Evolutionary conservation across 2,797 vertebrate species (phyloP), one percentile per base, ranked within the genome.

Genomic region (Buceros bicornis): DNA sequence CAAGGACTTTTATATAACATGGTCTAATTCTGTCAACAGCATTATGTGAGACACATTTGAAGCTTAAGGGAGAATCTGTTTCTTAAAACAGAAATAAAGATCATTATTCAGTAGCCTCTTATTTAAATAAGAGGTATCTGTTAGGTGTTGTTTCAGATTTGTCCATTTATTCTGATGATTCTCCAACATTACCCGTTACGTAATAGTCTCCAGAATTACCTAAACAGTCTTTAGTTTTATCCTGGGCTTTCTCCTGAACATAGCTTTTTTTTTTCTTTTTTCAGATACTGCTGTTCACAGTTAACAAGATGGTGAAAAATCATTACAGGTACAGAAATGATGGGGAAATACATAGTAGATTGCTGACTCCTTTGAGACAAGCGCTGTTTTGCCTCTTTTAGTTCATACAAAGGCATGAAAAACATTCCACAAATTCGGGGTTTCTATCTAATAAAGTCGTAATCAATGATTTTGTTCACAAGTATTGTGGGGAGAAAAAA

Each of bases 21-120:
- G 72, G 69, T 95, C 90, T 91, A 85, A 94, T 90, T 95, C 93
- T 86, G 92, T 93, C 90, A 93, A 86, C 25, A 70, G 48, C 60
- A 89, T 93, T 87, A 87, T 26, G 42, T 11, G 33, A 90, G 33
- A 42, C 51, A 53, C 29, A 83, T 43, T 84, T 42, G 85, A 90
- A 93, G 82, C 79, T 94, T 61, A 76, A 76, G 53, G 72, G 71
- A 82, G 57, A 92, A 71, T 45, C 16, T 48, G 48, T 48, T 87
- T 93, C 91, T 93, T 86, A 66, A 71, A 95, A 89, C 40, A 87
- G 43, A 84, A 90, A 67, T 17, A 61, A 47, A 91, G 42, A 91
- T 54, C 61, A 35, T 62, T 42, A 76, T 48, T 87, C 62, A 91
- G 48, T 54, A 79, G 37, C 16, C 13, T n/a, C 48, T 87, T 66